Evolutionary conservation across 2,113 vertebrate genomes (phyloP).

Genomic region (Cathartes aura): DNA sequence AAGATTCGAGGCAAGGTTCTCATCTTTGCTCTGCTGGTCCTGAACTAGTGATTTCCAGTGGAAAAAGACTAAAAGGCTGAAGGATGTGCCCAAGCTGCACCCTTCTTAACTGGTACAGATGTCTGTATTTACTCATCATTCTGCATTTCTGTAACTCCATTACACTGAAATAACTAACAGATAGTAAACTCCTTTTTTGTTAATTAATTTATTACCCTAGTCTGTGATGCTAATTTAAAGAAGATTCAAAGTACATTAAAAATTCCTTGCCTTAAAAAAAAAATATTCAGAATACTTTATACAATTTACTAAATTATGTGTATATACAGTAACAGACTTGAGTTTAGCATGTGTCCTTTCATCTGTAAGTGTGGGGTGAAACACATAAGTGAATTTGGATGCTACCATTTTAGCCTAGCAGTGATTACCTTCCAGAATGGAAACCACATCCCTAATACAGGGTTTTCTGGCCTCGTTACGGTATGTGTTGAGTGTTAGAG

Average conservation of each 20-base stretch:
- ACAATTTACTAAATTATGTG: not conserved
- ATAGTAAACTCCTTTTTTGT: not conserved
- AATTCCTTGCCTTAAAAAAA: not conserved
- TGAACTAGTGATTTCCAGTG: not conserved
- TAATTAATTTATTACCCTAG: not conserved
- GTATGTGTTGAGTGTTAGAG: not conserved
- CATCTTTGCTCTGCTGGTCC: not conserved
- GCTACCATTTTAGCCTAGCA: not conserved
- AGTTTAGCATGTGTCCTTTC: not conserved
- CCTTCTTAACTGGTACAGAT: not conserved
- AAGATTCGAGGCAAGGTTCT: not conserved
- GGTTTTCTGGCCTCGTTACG: accelerated
- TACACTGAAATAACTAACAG: not conserved
- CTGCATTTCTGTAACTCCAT: not conserved
- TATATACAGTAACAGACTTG: not conserved
- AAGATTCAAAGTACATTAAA: not conserved
- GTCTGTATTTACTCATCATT: not conserved
- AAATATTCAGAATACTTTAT: not conserved
- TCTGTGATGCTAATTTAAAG: not conserved
- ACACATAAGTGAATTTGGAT: not conserved
- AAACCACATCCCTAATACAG: not conserved
- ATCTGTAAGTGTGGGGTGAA: not conserved
- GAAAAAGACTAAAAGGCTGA: not conserved
- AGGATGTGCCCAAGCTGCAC: not conserved
- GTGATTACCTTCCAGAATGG: not conserved